Base-by-base conservation (phyloP, 2,113 vertebrate species). In the Bombycilla garrulus region DNA sequence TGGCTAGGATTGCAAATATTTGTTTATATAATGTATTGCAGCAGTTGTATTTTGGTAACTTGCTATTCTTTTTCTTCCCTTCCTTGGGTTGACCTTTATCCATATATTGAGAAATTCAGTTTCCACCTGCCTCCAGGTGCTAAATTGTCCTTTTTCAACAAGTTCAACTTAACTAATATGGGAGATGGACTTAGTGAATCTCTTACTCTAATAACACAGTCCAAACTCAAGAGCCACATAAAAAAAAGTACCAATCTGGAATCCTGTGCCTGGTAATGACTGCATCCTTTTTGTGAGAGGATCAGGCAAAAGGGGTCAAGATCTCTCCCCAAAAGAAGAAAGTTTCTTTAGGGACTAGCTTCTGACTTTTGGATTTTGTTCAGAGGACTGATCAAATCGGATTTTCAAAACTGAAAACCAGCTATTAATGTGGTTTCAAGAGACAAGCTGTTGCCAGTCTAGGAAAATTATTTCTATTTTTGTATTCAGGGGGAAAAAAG, bases 401-500 rank as follows among this genome's bases (percentile, higher is more conserved):
- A 38, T 60, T 44, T 61, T 88, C 70, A 85, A 35, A 93, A 57
- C 20, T 45, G 76, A 70, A 94, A 66, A 47, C 44, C 57, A 65
- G 0, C 24, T 65, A 33, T 72, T 87, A 24, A 61, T 36, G 40
- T 79, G 44, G 76, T 47, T 91, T 95, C 73, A 74, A 79, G 61
- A 84, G 35, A 79, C 44, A 86, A 58, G 24, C 54, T 67, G 29
- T 88, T 77, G 47, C 47, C 57, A 86, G 76, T 78, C 33, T 95
- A 51, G 90, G 92, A 86, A 93, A 83, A 96, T 94, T 15, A 80
- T 42, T 95, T 96, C 26, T 1, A 40, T 64, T 92, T 87, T 58
- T 56, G 50, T 89, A 1, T 61, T 94, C 65, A 71, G 79, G 26
- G 31, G 64, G 25, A 26, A 53, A 65, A 56, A 96, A 31, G 24